Evolutionary conservation across 2,797 vertebrate species (phyloP), one percentile per base, ranked within the genome.

Genomic region (Anisognathus igniventris): DNA sequence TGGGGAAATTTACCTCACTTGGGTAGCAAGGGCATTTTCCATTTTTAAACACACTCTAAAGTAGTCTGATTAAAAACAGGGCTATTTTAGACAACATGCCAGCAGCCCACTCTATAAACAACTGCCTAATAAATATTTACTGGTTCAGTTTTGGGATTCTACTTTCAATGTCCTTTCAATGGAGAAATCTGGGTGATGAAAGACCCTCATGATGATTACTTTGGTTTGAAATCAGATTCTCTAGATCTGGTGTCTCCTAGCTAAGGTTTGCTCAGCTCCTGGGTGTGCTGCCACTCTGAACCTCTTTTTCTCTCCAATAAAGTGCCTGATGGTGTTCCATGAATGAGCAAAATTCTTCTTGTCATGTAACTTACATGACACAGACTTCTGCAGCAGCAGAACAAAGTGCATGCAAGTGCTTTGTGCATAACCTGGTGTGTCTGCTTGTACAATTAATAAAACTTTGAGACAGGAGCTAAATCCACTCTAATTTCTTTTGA

Each of bases 341-440:
- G 3, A 77, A n/a, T 14, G 2, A 40, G 17, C 23, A 91, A 66
- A 76, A 30, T 13, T 16, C 33, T 58, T 76, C 35, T 21, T 60
- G 39, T 51, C 45, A 12, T 1, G 17, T 22, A 58, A 42, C 9
- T 62, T 35, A 45, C 0, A 2, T 31, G 42, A 27, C 25, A 12
- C 1, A 13, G 51, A 45, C 35, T 74, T 50, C 30, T 65, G n/a
- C 50, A 61, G 47, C 31, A 84, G 25, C 20, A 83, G 73, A 13
- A 44, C 31, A 24, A 81, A 61, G 54, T 0, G 4, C 56, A 68
- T 28, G n/a, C 15, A 66, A 40, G 15, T 20, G 48, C 30, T 64
- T 51, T 42, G 22, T 50, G 35, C 7, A 24, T 5, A 45, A 31
- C 20, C 6, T 24, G 6, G 7, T 0, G 0, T 23, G 31, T 56